Base-by-base conservation (phyloP, 2,888 invertebrate species). In the Cancer borealis region DNA sequence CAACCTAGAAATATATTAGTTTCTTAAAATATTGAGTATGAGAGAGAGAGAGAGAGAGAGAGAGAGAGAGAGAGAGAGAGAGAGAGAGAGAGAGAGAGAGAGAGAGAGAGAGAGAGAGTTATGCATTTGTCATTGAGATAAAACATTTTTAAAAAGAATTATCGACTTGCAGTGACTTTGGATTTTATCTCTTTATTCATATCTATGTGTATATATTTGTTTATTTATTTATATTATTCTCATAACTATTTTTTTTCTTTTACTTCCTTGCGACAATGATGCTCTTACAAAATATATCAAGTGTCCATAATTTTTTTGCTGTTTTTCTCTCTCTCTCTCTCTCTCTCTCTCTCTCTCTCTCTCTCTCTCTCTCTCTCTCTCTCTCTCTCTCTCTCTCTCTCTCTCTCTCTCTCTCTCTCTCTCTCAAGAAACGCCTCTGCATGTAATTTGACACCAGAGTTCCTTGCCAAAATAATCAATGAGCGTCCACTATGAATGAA, bases 341-440 rank as follows among this genome's bases (percentile, higher is more conserved):
- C 79, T 26, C 79, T 30, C 79, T 26, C 79, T 26, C 30, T 26
- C 79, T 79, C 79, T 79, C 79, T 79, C 79, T 79, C 79, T 79
- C 79, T 79, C 79, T 79, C 79, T 79, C 79, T 79, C 79, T 79
- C 79, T 79, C 79, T 79, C 79, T 79, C 79, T 79, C 79, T 79
- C 79, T 79, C 79, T 79, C 79, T 79, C 79, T 79, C 79, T 79
- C 79, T 79, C 79, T 79, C 79, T 79, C 79, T 79, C 79, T 79
- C 79, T 79, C 79, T 79, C 79, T 79, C 79, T 79, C 79, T 79
- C 79, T 79, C 79, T 79, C 79, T 30, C 79, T 30, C 30, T 30
- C 30, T 79, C 12, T 10, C 30, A 30, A 12, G 79, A 30, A 10
- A 79, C 79, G 79, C 26, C 79, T 10, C 79, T 14, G 0, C 79